Conservation (phyloP, 1,140 invertebrate species). For the Sesamia nonagrioides region DNA sequence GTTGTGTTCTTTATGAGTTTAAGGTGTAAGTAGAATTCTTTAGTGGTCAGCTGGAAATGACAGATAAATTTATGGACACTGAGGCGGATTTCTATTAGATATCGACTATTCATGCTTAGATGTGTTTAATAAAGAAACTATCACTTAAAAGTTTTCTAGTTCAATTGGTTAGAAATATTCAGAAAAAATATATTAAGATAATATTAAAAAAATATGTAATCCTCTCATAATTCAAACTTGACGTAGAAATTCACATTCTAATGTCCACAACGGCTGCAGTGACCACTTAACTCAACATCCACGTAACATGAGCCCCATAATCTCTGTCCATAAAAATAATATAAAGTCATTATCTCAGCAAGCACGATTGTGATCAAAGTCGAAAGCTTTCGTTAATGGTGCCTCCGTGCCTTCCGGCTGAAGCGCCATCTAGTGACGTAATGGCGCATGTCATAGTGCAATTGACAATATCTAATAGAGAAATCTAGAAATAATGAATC, state of each 20-base stretch:
- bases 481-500: slow-evolving; percentile 28
- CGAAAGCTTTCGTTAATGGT: slow-evolving; percentile 57
- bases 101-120: no score
- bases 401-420: slow-evolving; percentile 58
- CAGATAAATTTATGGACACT: background rate
- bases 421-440: slow-evolving; percentile 53
- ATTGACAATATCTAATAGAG: slow-evolving; percentile 29
- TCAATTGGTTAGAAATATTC: no score
- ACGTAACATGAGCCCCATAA: slow-evolving; percentile 24
- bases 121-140: no score
- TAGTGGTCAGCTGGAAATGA: background rate
- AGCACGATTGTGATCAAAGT: slow-evolving; percentile 47
- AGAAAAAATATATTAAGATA: no score
- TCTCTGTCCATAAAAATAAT: slow-evolving; percentile 20
- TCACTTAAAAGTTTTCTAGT: no score
- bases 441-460: slow-evolving; percentile 49
- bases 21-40: background rate
- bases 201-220: no score
- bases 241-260: background rate
- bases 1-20: background rate
- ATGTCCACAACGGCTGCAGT: background rate
- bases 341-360: slow-evolving; percentile 26
- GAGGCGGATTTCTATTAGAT: background rate
- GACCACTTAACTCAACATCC: slow-evolving; percentile 8
- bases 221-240: background rate